Evolutionary conservation across 2,113 vertebrate species (phyloP).

Genomic region (Panthera uncia): DNA sequence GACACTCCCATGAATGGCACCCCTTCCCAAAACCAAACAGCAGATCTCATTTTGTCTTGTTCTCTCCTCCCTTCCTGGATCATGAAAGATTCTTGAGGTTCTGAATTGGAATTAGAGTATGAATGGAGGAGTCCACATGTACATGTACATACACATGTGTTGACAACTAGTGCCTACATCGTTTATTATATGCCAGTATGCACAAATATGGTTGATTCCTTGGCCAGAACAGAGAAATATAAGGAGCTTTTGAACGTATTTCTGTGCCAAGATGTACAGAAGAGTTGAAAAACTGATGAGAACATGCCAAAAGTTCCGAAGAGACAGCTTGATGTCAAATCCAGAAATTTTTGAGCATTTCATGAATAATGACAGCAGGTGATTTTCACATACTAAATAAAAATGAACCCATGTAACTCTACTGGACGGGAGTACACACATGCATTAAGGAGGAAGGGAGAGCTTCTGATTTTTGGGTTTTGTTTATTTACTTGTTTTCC

Average conservation of each 20-base stretch:
- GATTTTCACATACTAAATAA: not conserved
- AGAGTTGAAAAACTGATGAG: not conserved
- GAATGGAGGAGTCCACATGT: not conserved
- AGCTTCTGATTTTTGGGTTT: not conserved
- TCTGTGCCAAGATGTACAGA: not conserved
- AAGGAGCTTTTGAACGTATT: not conserved
- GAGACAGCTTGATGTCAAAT: not conserved
- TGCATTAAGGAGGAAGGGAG: not conserved
- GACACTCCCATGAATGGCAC: not conserved
- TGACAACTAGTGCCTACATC: not conserved
- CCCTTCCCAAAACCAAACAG: not conserved
- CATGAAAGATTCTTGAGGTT: not conserved
- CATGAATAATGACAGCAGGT: not conserved
- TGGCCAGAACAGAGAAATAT: not conserved
- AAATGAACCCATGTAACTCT: not conserved
- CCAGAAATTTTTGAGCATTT: not conserved
- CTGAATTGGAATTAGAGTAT: not conserved
- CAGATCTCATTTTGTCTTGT: not conserved
- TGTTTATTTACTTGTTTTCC: not conserved
- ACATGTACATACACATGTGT: fast-evolving
- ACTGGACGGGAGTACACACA: not conserved
- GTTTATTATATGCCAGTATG: not conserved
- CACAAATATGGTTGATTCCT: not conserved
- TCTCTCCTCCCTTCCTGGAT: too few species aligned
- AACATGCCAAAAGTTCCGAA: not conserved